These are phyloP conservation scores for Acanthochromis polyacanthus DNA, from an alignment of 2,113 vertebrate genomes.

Conservation along the genomic window DNA sequence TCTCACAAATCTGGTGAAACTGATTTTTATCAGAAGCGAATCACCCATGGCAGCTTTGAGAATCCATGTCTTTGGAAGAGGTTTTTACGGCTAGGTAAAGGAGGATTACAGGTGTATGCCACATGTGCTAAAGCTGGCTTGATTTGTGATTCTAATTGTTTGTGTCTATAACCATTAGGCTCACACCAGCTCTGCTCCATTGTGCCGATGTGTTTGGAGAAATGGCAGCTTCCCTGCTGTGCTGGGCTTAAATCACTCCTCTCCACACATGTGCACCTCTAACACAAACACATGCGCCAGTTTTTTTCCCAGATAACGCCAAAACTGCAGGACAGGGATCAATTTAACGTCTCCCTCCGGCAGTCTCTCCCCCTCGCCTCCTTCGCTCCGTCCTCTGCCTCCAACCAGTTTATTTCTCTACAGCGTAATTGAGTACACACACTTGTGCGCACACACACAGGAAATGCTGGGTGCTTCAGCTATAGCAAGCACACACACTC, in stretches of 20 bases:
- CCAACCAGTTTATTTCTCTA: slow-evolving; percentile 66
- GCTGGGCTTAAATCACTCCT: slow-evolving; percentile 60
- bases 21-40: slow-evolving; percentile 31
- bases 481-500: slow-evolving; percentile 34
- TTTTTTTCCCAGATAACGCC: slow-evolving; percentile 53
- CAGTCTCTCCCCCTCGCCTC: slow-evolving; percentile 36
- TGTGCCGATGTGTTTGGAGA: slow-evolving; percentile 69
- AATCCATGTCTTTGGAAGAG: background rate
- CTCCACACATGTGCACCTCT: slow-evolving; percentile 61
- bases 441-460: slow-evolving; percentile 67
- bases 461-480: slow-evolving; percentile 56
- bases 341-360: slow-evolving; percentile 71
- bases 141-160: slow-evolving; percentile 68
- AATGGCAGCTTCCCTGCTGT: slow-evolving; percentile 66
- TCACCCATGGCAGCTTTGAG: slow-evolving; percentile 10
- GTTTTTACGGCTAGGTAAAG: background rate
- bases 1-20: slow-evolving; percentile 32
- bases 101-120: slow-evolving; percentile 35
- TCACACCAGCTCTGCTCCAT: slow-evolving; percentile 58
- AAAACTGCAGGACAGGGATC: slow-evolving; percentile 78
- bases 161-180: slow-evolving; percentile 71
- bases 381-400: slow-evolving; percentile 25
- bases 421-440: slow-evolving; percentile 76
- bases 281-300: slow-evolving; percentile 60
- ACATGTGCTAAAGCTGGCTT: slow-evolving; percentile 4